phyloP scores from a whole-genome alignment of 2,888 invertebrate species.

The Habroteleia sp. region DNA sequence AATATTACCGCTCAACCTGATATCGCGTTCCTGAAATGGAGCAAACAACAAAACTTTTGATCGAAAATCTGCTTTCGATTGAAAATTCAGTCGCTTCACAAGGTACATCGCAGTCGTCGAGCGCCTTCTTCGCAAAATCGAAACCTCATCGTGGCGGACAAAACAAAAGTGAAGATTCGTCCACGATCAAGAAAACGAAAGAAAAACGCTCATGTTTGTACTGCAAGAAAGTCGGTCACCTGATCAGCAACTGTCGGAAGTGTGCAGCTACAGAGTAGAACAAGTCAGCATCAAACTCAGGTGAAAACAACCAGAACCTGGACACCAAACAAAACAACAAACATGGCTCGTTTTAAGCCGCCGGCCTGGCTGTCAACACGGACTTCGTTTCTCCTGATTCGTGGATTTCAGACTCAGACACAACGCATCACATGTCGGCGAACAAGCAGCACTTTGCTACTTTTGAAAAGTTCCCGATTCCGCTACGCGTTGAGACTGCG shows the following conservation, averaged over 20 bases:
- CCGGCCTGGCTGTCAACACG: constrained; percentile 42
- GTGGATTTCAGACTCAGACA: constrained; percentile 56
- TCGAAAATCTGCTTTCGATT: constrained; percentile 55
- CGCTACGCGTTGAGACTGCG: neutral
- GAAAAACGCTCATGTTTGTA: constrained; percentile 57
- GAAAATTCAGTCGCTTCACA: constrained; percentile 12
- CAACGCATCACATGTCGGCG: constrained; percentile 44
- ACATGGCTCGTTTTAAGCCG: constrained; percentile 40
- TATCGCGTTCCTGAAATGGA: constrained; percentile 62
- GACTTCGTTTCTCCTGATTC: constrained; percentile 51
- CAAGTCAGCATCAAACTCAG: too few relatives aligned
- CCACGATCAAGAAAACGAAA: too few relatives aligned
- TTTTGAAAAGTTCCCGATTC: neutral
- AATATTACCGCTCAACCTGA: constrained; percentile 62
- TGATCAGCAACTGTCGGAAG: constrained; percentile 54
- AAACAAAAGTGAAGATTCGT: too few relatives aligned
- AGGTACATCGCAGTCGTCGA: too few relatives aligned
- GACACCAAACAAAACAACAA: too few relatives aligned
- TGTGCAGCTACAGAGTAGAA: constrained; percentile 34
- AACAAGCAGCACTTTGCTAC: constrained; percentile 35
- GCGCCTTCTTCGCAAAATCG: neutral
- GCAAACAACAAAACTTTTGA: constrained; percentile 61
- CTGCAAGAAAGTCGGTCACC: constrained; percentile 57
- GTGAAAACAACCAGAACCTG: too few relatives aligned
- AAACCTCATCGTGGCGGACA: too few relatives aligned